phyloP scores from a whole-genome alignment of 2,797 vertebrate species.

The Danionella dracula region DNA sequence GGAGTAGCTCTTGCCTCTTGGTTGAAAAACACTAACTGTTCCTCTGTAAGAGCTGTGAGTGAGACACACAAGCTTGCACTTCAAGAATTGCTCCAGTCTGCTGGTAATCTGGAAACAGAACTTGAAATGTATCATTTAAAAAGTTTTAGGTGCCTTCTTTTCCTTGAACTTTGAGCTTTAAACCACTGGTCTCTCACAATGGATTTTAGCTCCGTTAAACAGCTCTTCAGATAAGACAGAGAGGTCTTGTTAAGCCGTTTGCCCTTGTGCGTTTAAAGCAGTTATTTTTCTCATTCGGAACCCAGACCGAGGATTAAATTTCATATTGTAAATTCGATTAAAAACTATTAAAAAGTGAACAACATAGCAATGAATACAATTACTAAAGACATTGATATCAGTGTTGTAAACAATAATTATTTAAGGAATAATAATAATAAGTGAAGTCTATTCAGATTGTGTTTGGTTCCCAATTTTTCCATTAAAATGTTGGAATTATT shows the following conservation, averaged over 20 bases:
- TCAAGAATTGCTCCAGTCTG: neutral
- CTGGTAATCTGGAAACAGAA: neutral
- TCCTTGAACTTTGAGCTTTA: neutral
- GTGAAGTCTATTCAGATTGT: too few relatives aligned
- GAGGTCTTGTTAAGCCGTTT: neutral
- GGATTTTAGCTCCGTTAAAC: neutral
- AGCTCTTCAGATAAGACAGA: neutral
- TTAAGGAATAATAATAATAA: too few relatives aligned
- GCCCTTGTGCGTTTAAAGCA: neutral
- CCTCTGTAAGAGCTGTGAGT: neutral
- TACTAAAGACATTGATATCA: too few relatives aligned
- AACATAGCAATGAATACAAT: too few relatives aligned
- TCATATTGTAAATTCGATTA: too few relatives aligned
- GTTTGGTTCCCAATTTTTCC: too few relatives aligned
- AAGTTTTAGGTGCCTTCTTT: neutral
- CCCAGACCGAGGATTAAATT: too few relatives aligned
- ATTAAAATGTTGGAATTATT: too few relatives aligned
- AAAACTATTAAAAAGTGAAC: too few relatives aligned
- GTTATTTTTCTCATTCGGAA: too few relatives aligned
- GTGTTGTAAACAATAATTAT: too few relatives aligned
- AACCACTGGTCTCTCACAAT: slow-evolving; percentile 1
- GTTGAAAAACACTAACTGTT: neutral
- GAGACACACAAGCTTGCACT: neutral
- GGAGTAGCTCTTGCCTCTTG: slow-evolving; percentile 6
- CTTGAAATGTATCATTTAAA: neutral